Evolutionary conservation across 2,797 vertebrate genomes (phyloP).

Genomic region (Melanotaenia nigrans): DNA sequence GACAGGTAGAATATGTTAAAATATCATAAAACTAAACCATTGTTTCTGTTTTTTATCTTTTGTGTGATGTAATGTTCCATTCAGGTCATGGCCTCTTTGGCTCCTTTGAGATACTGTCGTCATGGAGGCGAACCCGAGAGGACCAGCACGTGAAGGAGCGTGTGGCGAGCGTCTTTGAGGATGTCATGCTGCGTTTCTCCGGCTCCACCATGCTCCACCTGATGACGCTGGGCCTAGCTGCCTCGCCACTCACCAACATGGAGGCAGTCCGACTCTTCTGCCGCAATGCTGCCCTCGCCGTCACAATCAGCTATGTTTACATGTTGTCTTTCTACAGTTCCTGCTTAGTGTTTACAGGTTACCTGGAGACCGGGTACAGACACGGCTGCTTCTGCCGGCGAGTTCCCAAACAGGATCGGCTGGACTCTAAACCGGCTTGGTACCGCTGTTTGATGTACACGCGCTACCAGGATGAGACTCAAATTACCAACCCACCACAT

Average conservation of each 20-base stretch:
- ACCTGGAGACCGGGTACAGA: constrained; percentile 97
- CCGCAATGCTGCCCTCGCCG: constrained; percentile 92
- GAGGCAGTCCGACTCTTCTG: constrained; percentile 98
- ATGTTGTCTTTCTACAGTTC: constrained; percentile 98
- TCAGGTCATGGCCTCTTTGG: constrained; percentile 96
- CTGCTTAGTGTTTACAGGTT: constrained; percentile 97
- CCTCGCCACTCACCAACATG: constrained; percentile 99
- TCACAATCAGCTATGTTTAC: constrained; percentile 98
- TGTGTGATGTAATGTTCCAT: background rate
- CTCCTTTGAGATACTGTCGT: constrained; percentile 98
- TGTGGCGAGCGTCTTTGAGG: constrained; percentile 94
- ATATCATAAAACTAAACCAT: background rate
- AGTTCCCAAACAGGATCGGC: constrained; percentile 85
- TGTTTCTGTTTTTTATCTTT: background rate
- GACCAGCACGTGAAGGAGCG: constrained; percentile 99
- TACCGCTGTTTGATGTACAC: constrained; percentile 97
- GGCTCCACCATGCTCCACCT: constrained; percentile 97
- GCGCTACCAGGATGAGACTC: constrained; percentile 91
- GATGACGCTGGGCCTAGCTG: constrained; percentile 96
- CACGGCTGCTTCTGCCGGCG: constrained; percentile 97
- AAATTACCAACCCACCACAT: constrained; percentile 43
- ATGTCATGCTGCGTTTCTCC: constrained; percentile 97
- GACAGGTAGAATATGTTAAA: background rate
- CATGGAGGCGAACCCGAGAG: constrained; percentile 96
- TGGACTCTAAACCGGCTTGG: constrained; percentile 96